Evolutionary conservation across 2,888 invertebrate species (phyloP).

Genomic region (Hirtodrosophila trivittata): DNA sequence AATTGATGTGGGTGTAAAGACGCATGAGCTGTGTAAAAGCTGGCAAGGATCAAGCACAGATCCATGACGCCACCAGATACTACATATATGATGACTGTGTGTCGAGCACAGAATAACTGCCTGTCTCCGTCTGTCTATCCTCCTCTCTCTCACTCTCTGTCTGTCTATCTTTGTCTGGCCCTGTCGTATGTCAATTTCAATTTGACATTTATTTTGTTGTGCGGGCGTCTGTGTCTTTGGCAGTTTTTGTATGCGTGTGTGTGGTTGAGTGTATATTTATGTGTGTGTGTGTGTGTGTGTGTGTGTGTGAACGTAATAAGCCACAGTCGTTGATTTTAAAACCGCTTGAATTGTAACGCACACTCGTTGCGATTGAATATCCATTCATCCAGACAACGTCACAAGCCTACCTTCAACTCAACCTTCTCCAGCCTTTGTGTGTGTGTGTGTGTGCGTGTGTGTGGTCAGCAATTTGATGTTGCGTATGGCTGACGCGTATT

Average conservation of each 20-base stretch:
- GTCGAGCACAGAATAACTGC: background rate
- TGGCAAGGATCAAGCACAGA: constrained; percentile 2
- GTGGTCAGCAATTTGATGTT: constrained; percentile 73
- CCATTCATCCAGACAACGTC: constrained; percentile 54
- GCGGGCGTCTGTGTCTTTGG: constrained; percentile 14
- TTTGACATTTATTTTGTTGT: constrained; percentile 73
- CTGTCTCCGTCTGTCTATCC: background rate
- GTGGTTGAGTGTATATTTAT: constrained; percentile 18
- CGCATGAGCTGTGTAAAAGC: constrained; percentile 1
- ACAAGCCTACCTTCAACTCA: constrained; percentile 1
- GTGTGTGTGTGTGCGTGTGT: constrained; percentile 22
- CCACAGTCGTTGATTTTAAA: constrained; percentile 76
- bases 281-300: constrained; percentile 23
- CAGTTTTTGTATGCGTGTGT: constrained; percentile 1
- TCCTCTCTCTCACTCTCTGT: background rate
- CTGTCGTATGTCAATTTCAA: constrained; percentile 73
- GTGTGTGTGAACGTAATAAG: constrained; percentile 61
- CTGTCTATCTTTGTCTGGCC: constrained; percentile 15
- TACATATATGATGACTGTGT: too few species aligned
- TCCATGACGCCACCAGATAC: background rate
- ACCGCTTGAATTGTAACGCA: constrained; percentile 75
- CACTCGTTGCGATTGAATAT: constrained; percentile 67
- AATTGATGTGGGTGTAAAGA: constrained; percentile 6
- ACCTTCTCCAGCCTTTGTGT: background rate
- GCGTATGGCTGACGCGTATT: constrained; percentile 49